phyloP scores from a whole-genome alignment of 2,888 invertebrate species.

The Tetranychus piercei region DNA sequence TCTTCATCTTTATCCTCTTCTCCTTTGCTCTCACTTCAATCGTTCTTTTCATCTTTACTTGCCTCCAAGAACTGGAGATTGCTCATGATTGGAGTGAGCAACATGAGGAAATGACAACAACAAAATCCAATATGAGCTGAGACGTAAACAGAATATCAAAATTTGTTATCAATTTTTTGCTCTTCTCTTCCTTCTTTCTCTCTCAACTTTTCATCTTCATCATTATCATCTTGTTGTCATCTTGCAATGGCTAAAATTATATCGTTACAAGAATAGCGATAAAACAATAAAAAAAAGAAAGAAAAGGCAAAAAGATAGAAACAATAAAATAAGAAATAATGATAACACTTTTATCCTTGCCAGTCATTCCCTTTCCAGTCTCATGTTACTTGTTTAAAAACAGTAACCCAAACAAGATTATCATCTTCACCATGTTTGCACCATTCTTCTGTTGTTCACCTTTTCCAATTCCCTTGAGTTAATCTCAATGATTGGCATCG shows the following conservation, averaged over 20 bases:
- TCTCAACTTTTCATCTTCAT: not conserved
- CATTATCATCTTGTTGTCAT: not conserved
- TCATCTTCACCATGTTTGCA: not conserved
- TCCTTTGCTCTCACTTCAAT: not conserved
- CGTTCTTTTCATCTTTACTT: too few species aligned
- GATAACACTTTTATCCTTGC: not conserved
- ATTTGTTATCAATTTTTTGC: not conserved
- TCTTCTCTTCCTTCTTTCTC: not conserved
- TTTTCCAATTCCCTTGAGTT: not conserved
- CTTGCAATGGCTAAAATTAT: not conserved
- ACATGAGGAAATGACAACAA: not conserved
- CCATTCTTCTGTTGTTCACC: not conserved
- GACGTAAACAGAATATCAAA: not conserved
- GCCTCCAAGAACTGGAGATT: too few species aligned
- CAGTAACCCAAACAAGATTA: not conserved
- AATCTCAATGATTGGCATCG: not conserved
- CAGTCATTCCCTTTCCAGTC: not conserved
- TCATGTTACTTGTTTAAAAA: constrained; percentile 1
- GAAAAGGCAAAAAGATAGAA: not conserved
- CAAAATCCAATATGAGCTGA: not conserved
- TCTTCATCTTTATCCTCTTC: not conserved
- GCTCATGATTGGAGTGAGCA: not conserved
- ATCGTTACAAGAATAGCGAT: not conserved
- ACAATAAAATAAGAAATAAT: not conserved
- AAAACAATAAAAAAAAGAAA: not conserved